Evolutionary conservation across 2,797 vertebrate species (phyloP).

Genomic region (Intellagama lesueurii): DNA sequence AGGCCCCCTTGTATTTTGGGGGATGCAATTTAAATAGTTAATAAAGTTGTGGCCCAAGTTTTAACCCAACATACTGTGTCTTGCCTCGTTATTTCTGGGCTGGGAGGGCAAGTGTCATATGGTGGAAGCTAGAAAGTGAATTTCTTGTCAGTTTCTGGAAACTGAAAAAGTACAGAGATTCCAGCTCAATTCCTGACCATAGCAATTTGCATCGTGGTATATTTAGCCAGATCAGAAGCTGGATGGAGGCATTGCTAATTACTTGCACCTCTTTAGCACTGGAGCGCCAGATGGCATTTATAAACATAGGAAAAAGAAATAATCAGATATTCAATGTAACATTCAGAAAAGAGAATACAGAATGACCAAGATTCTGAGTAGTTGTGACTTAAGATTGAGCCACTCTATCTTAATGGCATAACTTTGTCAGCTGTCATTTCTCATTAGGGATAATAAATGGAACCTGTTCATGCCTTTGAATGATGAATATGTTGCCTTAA

Average conservation of each 20-base stretch:
- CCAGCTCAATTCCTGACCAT: background rate
- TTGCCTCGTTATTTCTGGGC: too few relatives aligned
- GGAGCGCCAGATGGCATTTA: background rate
- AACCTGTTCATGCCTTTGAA: background rate
- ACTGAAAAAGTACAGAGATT: background rate
- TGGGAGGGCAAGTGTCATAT: background rate
- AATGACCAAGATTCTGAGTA: slow-evolving; percentile 10
- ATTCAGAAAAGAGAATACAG: background rate
- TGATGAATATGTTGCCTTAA: background rate
- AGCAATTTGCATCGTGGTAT: background rate
- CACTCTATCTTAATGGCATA: slow-evolving; percentile 5
- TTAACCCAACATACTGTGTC: too few relatives aligned
- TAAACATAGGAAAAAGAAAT: background rate
- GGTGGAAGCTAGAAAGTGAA: background rate
- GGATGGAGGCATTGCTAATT: accelerated
- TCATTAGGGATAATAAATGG: slow-evolving; percentile 13
- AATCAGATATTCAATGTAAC: background rate
- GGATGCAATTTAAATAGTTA: too few relatives aligned
- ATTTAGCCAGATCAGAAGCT: background rate
- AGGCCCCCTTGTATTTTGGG: too few relatives aligned
- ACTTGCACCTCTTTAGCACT: background rate
- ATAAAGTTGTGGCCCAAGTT: too few relatives aligned
- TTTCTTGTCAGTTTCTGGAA: background rate
- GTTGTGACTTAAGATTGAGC: slow-evolving; percentile 12
- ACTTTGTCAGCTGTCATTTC: slow-evolving; percentile 12